These are phyloP conservation scores for Augiades crinisus DNA, from an alignment of 2,888 invertebrate genomes.

Conservation along the genomic window DNA sequence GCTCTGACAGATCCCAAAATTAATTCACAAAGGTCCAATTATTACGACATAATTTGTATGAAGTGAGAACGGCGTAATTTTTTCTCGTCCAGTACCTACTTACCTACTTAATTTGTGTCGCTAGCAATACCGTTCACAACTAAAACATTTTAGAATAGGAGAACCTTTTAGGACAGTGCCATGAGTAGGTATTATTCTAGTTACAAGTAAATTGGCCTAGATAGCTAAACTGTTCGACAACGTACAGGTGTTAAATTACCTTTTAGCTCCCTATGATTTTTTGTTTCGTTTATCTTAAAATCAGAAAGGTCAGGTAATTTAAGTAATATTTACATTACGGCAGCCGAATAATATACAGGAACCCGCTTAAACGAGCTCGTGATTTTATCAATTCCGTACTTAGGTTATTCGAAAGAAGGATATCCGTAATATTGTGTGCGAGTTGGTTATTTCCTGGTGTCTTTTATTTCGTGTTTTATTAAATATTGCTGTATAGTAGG, in stretches of 20 bases:
- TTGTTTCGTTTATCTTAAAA: constrained; percentile 3
- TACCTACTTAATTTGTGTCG: too few species aligned
- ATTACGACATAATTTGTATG: too few species aligned
- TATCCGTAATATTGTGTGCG: constrained; percentile 12
- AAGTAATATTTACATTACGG: constrained; percentile 9
- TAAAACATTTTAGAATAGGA: neutral
- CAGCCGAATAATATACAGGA: constrained; percentile 4
- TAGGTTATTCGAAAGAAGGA: constrained; percentile 12
- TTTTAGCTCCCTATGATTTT: constrained; percentile 3
- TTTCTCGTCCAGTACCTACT: neutral
- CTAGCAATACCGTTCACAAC: too few species aligned
- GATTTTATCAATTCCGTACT: constrained; percentile 22
- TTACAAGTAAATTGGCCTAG: constrained; percentile 11
- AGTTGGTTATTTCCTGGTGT: neutral
- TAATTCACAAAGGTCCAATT: too few species aligned
- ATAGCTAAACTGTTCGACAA: constrained; percentile 9
- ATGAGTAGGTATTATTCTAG: constrained; percentile 1
- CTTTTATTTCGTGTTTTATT: neutral
- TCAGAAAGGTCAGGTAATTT: constrained; percentile 14
- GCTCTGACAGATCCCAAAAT: too few species aligned
- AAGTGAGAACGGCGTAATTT: too few species aligned
- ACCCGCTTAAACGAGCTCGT: constrained; percentile 2
- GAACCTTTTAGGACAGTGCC: neutral
- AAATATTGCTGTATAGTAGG: neutral
- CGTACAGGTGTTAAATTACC: constrained; percentile 9